Evolutionary conservation across 2,888 invertebrate genomes (phyloP), one percentile per base, ranked within the genome.

Genomic region (Drosophila trichaetosa): DNA sequence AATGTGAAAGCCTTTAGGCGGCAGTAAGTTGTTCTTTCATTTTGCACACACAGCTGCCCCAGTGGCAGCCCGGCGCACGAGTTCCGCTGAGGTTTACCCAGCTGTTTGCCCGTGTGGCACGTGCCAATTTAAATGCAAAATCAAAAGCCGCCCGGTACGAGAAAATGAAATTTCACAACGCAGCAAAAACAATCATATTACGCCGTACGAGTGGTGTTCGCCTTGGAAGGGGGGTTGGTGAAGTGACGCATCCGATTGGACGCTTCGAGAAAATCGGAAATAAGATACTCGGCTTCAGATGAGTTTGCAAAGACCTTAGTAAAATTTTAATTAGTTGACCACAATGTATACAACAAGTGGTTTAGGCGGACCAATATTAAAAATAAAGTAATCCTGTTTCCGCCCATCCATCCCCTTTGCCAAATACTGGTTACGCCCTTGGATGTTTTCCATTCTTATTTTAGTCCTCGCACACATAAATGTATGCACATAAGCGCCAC

Each of bases 101-200:
- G 73, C 83, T 87, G 85, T 80, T 89, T 85, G 86, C 75, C 53
- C 57, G 61, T 63, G 68, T 63, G 88, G 83, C 90, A 89, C 90
- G 90, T 89, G 90, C 80, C 85, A 85, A 85, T 89, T 85, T 87
- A 85, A 89, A 85, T 85, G 86, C 86, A 87, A 89, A 89, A 83
- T 85, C 90, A 87, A 68, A 85, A 77, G 73, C 80, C 85, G 78
- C 64, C 34, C 70, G 72, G 72, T 56, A 60, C 46, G 57, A 53
- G 69, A 79, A 87, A 85, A 83, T 89, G 85, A 71, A 86, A 89
- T 85, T 87, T 87, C 83, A 82, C 69, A 77, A 73, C 76, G 64
- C 85, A 76, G 33, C 72, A 78, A 69, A 24, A 87, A 80, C 88
- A 85, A 83, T 89, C 88, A 85, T 85, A 85, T 27, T 46, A 24